Evolutionary conservation across 2,797 vertebrate species (phyloP), one percentile per base, ranked within the genome.

Genomic region (Characodon lateralis): DNA sequence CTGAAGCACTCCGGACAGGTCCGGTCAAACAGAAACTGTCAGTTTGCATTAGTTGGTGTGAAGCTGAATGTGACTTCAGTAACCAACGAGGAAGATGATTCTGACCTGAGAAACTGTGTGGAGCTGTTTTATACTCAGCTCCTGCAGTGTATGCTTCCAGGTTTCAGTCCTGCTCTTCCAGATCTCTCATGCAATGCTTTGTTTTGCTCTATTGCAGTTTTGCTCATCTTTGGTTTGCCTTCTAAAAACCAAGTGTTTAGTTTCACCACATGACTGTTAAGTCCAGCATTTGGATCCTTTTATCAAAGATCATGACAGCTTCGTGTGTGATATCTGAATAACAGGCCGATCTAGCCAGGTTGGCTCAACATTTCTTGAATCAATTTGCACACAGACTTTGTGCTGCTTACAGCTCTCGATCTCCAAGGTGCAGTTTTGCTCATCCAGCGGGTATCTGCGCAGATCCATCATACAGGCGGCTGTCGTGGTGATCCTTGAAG

Each of bases 401-500:
- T 20, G 50, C 5, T 43, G 98, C 97, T 98, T 90, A 98, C 97
- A 99, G 63, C 97, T 98, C 93, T 98, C 97, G 74, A 98, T 99
- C 91, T 99, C 97, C 93, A 98, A 89, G 16, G 97, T 99, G 93
- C 98, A 99, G 87, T 99, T 99, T 89, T 99, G 97, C 81, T 99
- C 97, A 84, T 99, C 97, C 90, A 99, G 94, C 1, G 98, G 98
- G 58, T 99, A 98, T 92, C 97, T 95, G 76, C 97, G 96, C 84
- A 99, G 95, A 90, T 98, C 97, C 97, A 99, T 99, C 98, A 98
- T 98, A 87, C 98, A 99, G 56, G 98, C 98, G 70, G 98, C 97
- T 26, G 97, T 98, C 3, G 97, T 98, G 65, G 98, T 98, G 92
- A 99, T 98, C 92, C 97, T 98, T 65, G 20, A 35, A 48, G 39